Conservation (phyloP, 2,888 invertebrate species). For the Tipula confusa region DNA sequence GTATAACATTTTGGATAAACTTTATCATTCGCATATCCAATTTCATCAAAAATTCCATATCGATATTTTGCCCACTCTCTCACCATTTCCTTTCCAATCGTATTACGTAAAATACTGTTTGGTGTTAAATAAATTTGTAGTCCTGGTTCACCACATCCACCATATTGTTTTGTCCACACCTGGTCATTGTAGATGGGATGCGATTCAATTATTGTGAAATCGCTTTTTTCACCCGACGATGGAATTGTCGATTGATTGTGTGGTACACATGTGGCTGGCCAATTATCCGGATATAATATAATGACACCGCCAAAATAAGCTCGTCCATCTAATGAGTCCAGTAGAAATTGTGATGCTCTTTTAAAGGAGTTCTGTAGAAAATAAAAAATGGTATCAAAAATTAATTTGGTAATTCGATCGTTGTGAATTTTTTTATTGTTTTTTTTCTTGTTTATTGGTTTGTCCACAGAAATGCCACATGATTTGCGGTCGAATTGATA, state of each 20-base stretch:
- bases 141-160: conserved; percentile 56
- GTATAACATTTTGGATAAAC: conserved; percentile 57
- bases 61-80: conserved; percentile 64
- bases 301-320: conserved; percentile 56
- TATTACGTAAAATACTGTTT: conserved; percentile 43
- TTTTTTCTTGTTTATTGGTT: background rate
- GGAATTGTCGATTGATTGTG: conserved; percentile 43
- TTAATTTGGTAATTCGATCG: background rate
- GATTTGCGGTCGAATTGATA: background rate
- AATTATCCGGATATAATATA: conserved; percentile 57
- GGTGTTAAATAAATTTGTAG: conserved; percentile 56
- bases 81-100: conserved; percentile 51
- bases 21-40: conserved; percentile 56
- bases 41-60: conserved; percentile 65
- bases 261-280: conserved; percentile 54
- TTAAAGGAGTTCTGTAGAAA: conserved; percentile 34
- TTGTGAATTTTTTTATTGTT: conserved; percentile 20
- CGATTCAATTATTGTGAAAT: conserved; percentile 53
- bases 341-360: conserved; percentile 55
- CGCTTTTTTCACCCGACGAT: conserved; percentile 53
- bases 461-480: background rate
- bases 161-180: conserved; percentile 60
- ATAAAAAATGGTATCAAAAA: background rate
- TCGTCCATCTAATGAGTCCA: conserved; percentile 55
- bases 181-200: conserved; percentile 53